Conservation (phyloP, 2,113 vertebrate genomes). For the Scolopax mira region DNA sequence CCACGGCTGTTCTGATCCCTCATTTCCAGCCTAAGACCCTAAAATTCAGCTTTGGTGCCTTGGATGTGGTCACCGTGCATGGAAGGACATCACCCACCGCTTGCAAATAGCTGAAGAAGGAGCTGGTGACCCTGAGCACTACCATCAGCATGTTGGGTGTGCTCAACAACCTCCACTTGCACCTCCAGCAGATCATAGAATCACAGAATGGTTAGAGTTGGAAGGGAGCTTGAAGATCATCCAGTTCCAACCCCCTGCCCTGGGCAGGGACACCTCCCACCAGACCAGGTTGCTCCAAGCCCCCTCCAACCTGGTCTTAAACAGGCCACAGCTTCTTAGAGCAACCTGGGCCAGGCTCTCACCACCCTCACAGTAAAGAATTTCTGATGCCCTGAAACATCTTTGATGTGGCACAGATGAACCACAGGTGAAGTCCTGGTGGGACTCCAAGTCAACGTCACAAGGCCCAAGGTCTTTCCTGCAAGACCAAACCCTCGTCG, state of each 20-base stretch:
- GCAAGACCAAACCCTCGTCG: background rate
- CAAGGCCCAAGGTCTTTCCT: background rate
- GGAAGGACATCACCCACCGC: background rate
- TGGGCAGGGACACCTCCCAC: too few relatives aligned
- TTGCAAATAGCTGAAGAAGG: background rate
- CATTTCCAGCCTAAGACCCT: background rate
- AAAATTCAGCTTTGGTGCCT: fast-evolving
- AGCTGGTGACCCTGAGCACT: fast-evolving
- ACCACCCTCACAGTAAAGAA: too few relatives aligned
- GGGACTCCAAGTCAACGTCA: fast-evolving
- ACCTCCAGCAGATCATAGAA: background rate
- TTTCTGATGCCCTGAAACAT: fast-evolving
- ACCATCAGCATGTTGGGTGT: fast-evolving
- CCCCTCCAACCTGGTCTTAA: too few relatives aligned
- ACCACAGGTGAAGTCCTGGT: fast-evolving
- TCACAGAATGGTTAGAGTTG: too few relatives aligned
- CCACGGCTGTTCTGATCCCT: background rate
- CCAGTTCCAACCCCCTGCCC: too few relatives aligned
- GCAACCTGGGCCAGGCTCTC: too few relatives aligned
- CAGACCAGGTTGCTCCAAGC: too few relatives aligned
- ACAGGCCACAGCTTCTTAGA: too few relatives aligned
- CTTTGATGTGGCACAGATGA: fast-evolving
- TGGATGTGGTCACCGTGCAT: fast-evolving
- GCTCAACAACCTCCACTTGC: background rate
- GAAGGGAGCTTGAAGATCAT: too few relatives aligned